Percentiles rank a stretch among this genome's conserved stretches.
Conservation (phyloP, 1,140 invertebrate species). For the Pogonus chalceus region DNA sequence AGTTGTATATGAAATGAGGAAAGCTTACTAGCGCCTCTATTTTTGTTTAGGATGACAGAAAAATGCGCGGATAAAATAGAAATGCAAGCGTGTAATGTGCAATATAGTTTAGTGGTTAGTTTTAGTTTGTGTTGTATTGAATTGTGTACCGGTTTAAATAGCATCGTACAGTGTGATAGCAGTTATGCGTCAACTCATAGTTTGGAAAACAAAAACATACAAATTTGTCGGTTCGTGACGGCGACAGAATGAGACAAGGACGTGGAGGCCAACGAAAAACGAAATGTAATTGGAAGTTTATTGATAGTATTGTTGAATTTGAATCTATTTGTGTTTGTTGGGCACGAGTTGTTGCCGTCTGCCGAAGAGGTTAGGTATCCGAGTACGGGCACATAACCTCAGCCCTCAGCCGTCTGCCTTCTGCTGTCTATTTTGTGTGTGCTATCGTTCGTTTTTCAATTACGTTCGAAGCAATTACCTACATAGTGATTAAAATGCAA, state of each 20-base stretch:
- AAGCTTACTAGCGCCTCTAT: constrained; percentile 18
- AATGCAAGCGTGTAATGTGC: constrained; percentile 17
- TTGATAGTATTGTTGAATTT: constrained; percentile 3
- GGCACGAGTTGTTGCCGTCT: constrained; percentile 8
- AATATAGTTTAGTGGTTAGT: constrained; percentile 12
- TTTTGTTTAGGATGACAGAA: constrained; percentile 23
- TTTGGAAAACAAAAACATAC: constrained; percentile 27
- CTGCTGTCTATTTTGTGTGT: neutral
- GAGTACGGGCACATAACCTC: constrained; percentile 7
- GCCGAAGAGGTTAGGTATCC: constrained; percentile 10
- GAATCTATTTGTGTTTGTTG: constrained; percentile 3
- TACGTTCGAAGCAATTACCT: neutral
- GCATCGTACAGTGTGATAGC: constrained; percentile 19
- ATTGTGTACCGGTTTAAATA: constrained; percentile 17
- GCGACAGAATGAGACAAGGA: constrained; percentile 41
- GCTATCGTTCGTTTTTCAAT: neutral
- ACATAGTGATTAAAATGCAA: neutral
- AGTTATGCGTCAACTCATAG: constrained; percentile 19
- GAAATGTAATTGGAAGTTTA: constrained; percentile 35
- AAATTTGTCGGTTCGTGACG: constrained; percentile 27
- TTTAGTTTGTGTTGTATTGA: constrained; percentile 8
- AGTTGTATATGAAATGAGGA: constrained; percentile 32
- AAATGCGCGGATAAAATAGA: constrained; percentile 16
- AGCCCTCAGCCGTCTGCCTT: neutral
- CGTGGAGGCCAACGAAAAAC: constrained; percentile 39